Percentiles rank a stretch among this genome's conserved stretches.
phyloP scores from a whole-genome alignment of 2,888 invertebrate genomes.

The Papilio protenor region DNA sequence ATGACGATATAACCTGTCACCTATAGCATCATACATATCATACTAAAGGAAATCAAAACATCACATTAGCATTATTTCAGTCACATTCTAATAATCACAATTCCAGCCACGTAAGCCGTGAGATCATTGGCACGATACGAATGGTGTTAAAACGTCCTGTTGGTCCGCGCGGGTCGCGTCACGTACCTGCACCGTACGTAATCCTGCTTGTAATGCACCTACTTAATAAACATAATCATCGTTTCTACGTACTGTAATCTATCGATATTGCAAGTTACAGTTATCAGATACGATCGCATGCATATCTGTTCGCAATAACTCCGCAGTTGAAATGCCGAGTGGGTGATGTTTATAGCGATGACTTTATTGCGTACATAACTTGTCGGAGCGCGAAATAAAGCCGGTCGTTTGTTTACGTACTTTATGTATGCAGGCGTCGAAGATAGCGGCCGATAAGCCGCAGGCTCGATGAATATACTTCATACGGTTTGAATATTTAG shows the following conservation, averaged over 20 bases:
- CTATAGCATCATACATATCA: background rate
- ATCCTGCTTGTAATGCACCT: slow-evolving; percentile 23
- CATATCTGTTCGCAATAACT: slow-evolving; percentile 23
- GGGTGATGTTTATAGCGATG: slow-evolving; percentile 31
- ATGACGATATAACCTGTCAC: background rate
- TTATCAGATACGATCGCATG: slow-evolving; percentile 20
- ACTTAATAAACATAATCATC: slow-evolving; percentile 29
- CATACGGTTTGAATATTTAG: slow-evolving; percentile 12
- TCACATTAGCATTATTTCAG: slow-evolving; percentile 35
- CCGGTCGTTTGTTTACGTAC: slow-evolving; percentile 38
- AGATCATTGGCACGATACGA: slow-evolving; percentile 62
- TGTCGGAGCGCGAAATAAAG: slow-evolving; percentile 27
- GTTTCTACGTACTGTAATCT: slow-evolving; percentile 29
- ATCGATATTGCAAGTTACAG: slow-evolving; percentile 23
- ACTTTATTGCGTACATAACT: slow-evolving; percentile 17
- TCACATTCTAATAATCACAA: slow-evolving; percentile 25
- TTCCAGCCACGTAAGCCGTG: slow-evolving; percentile 52
- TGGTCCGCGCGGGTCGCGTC: slow-evolving; percentile 24
- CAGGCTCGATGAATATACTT: background rate
- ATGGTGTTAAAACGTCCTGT: slow-evolving; percentile 51
- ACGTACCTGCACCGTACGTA: slow-evolving; percentile 28
- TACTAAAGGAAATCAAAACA: slow-evolving; percentile 28
- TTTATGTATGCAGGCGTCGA: slow-evolving; percentile 46
- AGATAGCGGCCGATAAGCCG: slow-evolving; percentile 47
- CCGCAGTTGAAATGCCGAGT: slow-evolving; percentile 16